A percentile compares a stretch with the other conserved stretches of the same genome.
Conservation (phyloP, 2,888 invertebrate genomes). For the Junonia oenone region DNA sequence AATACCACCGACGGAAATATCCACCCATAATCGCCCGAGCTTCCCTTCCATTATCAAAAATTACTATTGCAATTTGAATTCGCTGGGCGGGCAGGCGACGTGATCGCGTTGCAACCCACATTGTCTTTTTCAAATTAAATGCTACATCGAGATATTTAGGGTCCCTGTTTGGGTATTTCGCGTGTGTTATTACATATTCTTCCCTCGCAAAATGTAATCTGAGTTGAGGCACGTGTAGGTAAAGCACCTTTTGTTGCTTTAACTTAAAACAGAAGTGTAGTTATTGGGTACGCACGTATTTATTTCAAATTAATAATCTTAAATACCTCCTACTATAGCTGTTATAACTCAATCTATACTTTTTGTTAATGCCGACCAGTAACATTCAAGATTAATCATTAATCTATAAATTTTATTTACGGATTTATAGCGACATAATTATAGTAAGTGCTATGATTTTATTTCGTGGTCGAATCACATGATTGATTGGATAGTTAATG, state of each 20-base stretch:
- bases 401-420: conserved; percentile 22
- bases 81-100: conserved; percentile 54
- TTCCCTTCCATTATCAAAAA: conserved; percentile 71
- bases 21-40: conserved; percentile 60
- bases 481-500: conserved; percentile 23
- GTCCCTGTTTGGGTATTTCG: conserved; percentile 48
- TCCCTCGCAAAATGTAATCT: conserved; percentile 59
- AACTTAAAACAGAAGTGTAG: conserved; percentile 37
- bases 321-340: conserved; percentile 9
- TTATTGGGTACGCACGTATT: background rate
- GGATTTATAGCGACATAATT: conserved; percentile 23
- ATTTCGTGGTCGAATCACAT: conserved; percentile 13
- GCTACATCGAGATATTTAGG: conserved; percentile 48
- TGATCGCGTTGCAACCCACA: conserved; percentile 54
- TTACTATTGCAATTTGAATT: conserved; percentile 69
- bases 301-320: background rate
- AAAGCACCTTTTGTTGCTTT: conserved; percentile 55
- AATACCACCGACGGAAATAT: conserved; percentile 62
- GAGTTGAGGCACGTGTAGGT: conserved; percentile 67
- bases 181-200: conserved; percentile 52
- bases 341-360: conserved; percentile 8
- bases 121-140: conserved; percentile 74
- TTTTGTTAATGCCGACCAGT: conserved; percentile 5
- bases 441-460: conserved; percentile 15
- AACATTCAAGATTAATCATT: conserved; percentile 18